Evolutionary conservation across 2,888 invertebrate species (phyloP).

Genomic region (Chymomyza amoena): DNA sequence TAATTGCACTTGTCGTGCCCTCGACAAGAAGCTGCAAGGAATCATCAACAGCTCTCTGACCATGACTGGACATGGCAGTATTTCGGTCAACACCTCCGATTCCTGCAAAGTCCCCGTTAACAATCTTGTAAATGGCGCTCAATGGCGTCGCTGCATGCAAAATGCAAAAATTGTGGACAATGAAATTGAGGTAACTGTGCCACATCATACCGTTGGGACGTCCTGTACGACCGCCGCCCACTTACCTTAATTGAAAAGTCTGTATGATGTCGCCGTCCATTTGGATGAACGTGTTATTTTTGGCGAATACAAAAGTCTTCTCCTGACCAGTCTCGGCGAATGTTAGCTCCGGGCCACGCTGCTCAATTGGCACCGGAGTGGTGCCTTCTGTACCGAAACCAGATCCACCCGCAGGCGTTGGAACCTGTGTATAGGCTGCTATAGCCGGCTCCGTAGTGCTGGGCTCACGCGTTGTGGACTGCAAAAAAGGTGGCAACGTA

Average conservation of each 20-base stretch:
- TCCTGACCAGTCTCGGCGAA: conserved; percentile 91
- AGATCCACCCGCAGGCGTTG: conserved; percentile 29
- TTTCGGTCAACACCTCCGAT: neutral
- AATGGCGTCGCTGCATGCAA: conserved; percentile 34
- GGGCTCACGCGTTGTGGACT: conserved; percentile 79
- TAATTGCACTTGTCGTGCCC: conserved; percentile 4
- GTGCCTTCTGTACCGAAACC: conserved; percentile 59
- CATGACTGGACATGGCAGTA: neutral
- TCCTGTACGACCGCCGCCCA: conserved; percentile 19
- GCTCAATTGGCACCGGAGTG: conserved; percentile 85
- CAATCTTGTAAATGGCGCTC: conserved; percentile 60
- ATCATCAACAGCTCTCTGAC: neutral
- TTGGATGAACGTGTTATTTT: conserved; percentile 93
- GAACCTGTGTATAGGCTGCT: conserved; percentile 63
- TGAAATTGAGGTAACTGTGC: conserved; percentile 52
- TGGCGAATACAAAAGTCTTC: conserved; percentile 94
- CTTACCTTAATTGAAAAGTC: conserved; percentile 91
- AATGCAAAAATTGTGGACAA: conserved; percentile 48
- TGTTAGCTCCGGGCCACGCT: conserved; percentile 88
- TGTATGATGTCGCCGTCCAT: conserved; percentile 94
- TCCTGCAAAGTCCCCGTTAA: conserved; percentile 16
- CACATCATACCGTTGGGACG: conserved; percentile 5
- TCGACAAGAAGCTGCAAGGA: neutral
- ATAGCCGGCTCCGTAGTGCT: conserved; percentile 79
- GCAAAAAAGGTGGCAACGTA: conserved; percentile 80